Base-by-base conservation (phyloP, 2,113 vertebrate genomes). In the Urocolius indicus region DNA sequence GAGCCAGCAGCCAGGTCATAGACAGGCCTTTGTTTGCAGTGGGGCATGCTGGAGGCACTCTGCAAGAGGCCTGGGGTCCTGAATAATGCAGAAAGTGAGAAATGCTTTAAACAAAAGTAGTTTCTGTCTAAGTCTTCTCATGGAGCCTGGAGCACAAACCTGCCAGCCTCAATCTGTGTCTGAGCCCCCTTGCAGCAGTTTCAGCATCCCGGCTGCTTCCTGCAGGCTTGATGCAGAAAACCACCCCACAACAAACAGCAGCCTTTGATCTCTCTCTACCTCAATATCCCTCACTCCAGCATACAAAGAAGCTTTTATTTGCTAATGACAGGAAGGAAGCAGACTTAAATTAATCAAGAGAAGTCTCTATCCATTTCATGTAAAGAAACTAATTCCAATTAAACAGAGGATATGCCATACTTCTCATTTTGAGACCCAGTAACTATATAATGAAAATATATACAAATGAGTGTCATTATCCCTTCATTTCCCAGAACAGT, bases 51-150 rank as follows among this genome's bases (percentile, higher is more conserved):
- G 0, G 38, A 61, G 93, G 72, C 75, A 63, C 72, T 34, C 57
- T 45, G 82, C 34, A 3, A 48, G 88, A n/a, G 73, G 61, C 93
- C 92, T 30, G 11, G 1, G 38, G 85, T 43, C 79, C 15, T 96
- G 79, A 93, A 94, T 84, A 92, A 96, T 92, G 93, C 80, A 91
- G 68, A 86, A 88, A 87, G 85, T 34, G 79, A 93, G 89, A 95
- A 94, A 61, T 1, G 48, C 48, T 81, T 92, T 41, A 41, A 95
- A 92, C 79, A 80, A 86, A 96, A 94, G 92, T 86, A 88, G 87
- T 75, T 91, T 93, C 90, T 96, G 95, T 74, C 90, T 81, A 23
- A 95, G 55, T 18, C 68, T 93, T 81, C 72, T 94, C 57, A 21
- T 29, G 66, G 45, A 96, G 88, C 88, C 93, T 59, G 32, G 13